A percentile compares a stretch with the other conserved stretches of the same genome.
Evolutionary conservation across 1,140 invertebrate species (phyloP).

Genomic region (Phortica variegata): DNA sequence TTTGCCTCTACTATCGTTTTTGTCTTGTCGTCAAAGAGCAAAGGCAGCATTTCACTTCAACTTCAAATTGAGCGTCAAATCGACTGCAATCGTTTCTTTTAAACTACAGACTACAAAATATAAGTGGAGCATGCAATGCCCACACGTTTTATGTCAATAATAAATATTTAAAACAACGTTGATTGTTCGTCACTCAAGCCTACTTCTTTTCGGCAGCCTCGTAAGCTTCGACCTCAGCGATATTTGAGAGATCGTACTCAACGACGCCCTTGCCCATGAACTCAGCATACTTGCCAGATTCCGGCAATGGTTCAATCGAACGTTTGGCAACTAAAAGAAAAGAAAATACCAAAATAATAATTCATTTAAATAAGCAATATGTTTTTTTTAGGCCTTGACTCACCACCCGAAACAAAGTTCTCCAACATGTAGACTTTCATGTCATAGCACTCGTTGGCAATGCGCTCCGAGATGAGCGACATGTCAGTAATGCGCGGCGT

Average conservation of each 20-base stretch:
- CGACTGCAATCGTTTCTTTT: too few relatives aligned
- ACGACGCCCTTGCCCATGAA: constrained; percentile 74
- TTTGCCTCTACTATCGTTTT: too few relatives aligned
- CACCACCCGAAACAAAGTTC: constrained; percentile 63
- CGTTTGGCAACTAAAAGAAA: constrained; percentile 70
- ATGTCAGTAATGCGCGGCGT: constrained; percentile 70
- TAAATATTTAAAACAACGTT: constrained; percentile 38
- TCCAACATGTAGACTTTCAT: constrained; percentile 75
- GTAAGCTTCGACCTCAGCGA: constrained; percentile 57
- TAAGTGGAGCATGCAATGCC: too few relatives aligned
- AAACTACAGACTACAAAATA: too few relatives aligned
- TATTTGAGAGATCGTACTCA: constrained; percentile 72
- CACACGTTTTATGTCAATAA: background rate
- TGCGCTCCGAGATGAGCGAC: constrained; percentile 67
- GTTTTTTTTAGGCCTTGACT: constrained; percentile 18
- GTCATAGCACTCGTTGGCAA: constrained; percentile 69
- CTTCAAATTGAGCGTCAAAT: too few relatives aligned
- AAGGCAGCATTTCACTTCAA: too few relatives aligned
- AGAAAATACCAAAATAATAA: constrained; percentile 15
- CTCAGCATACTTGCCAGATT: constrained; percentile 67
- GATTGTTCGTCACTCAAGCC: too few relatives aligned
- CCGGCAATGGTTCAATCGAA: constrained; percentile 59
- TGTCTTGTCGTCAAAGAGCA: too few relatives aligned
- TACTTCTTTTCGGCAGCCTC: constrained; percentile 28
- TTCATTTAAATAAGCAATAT: background rate